Conservation (phyloP, 2,888 invertebrate species). For the Omphaloscelis lunosa region DNA sequence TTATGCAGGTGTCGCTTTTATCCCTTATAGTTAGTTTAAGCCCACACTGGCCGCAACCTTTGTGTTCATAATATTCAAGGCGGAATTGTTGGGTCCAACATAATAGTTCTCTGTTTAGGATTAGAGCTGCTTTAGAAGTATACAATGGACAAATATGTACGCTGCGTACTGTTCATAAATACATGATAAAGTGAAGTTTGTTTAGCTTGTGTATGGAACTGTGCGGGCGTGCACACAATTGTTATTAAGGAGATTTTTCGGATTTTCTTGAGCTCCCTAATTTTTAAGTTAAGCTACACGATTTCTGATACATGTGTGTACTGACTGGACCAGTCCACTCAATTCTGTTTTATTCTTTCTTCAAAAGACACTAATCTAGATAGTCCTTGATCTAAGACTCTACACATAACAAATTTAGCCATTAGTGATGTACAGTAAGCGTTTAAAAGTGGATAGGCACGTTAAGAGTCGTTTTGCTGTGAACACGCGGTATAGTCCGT, state of each 20-base stretch:
- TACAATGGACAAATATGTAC: slow-evolving; percentile 41
- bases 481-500: no score
- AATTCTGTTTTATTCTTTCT: not conserved
- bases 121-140: slow-evolving; percentile 30
- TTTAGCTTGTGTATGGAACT: not conserved
- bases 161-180: slow-evolving; percentile 13
- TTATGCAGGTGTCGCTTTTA: slow-evolving; percentile 46
- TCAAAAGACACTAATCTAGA: not conserved
- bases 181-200: slow-evolving; percentile 18
- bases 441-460: no score
- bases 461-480: no score
- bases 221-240: no score
- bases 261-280: not conserved
- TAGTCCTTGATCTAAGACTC: not conserved
- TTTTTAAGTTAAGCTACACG: not conserved
- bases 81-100: slow-evolving; percentile 46
- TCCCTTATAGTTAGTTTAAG: slow-evolving; percentile 49
- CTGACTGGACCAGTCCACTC: not conserved
- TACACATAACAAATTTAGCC: not conserved
- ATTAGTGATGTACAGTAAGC: no score
- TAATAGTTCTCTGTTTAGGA: slow-evolving; percentile 45
- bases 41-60: slow-evolving; percentile 40
- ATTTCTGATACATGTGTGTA: not conserved
- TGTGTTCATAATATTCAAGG: slow-evolving; percentile 50
- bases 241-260: not conserved